Percentiles rank a stretch among this genome's conserved stretches.
Conservation (phyloP, 2,797 vertebrate genomes). For the Enteromius trimaculatus region DNA sequence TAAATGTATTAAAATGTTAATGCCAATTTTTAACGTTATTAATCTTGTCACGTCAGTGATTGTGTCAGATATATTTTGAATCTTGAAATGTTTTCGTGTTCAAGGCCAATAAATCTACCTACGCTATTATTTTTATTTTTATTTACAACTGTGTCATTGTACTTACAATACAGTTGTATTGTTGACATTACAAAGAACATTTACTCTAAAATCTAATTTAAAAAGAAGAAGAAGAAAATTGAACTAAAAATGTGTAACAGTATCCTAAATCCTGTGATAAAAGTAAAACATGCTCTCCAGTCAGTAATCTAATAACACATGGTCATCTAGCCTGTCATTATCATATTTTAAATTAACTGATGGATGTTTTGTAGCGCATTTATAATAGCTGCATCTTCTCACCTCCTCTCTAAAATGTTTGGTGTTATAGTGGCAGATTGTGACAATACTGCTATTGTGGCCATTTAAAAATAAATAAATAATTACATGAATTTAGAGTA, state of each 20-base stretch:
- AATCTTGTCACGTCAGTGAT: background rate
- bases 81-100: background rate
- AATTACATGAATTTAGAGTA: too few relatives aligned
- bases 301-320: background rate
- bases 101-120: background rate
- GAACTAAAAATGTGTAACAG: background rate
- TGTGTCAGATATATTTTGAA: background rate
- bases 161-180: background rate
- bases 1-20: background rate
- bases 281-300: background rate
- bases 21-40: background rate
- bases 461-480: background rate
- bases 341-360: slow-evolving; percentile 37
- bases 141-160: background rate
- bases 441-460: background rate
- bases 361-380: slow-evolving; percentile 36
- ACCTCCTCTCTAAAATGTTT: slow-evolving; percentile 25
- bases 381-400: slow-evolving; percentile 33
- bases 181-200: background rate
- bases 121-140: background rate
- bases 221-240: too few relatives aligned
- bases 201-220: background rate
- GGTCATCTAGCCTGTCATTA: background rate
- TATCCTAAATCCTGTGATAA: background rate
- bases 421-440: slow-evolving; percentile 14